Conservation (phyloP, 1,140 invertebrate genomes). For the Rhizoglyphus robini region DNA sequence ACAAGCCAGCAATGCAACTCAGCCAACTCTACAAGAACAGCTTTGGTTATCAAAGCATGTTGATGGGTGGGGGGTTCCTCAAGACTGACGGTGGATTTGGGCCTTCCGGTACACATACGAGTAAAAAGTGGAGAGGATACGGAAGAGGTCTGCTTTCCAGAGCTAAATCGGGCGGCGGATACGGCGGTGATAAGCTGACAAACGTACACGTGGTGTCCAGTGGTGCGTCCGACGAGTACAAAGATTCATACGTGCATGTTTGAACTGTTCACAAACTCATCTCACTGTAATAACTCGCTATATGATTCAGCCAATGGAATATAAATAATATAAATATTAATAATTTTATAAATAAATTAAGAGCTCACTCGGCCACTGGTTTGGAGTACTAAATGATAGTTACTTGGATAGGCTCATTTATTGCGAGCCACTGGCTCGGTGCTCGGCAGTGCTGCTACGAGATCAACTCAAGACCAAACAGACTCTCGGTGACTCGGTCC, state of each 20-base stretch:
- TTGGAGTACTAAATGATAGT: not conserved
- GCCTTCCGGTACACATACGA: conserved; percentile 2
- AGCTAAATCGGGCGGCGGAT: not conserved
- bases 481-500: too few relatives aligned
- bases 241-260: conserved; percentile 13
- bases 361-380: not conserved
- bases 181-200: not conserved
- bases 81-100: not conserved
- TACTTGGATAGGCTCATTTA: not conserved
- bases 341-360: conserved; percentile 9
- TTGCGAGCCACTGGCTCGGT: not conserved
- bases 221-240: conserved; percentile 10
- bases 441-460: too few relatives aligned
- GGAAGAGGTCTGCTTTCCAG: not conserved
- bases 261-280: too few relatives aligned
- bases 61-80: conserved; percentile 10
- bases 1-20: not conserved
- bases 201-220: conserved; percentile 8
- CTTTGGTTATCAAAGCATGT: not conserved
- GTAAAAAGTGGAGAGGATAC: conserved; percentile 10
- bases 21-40: conserved; percentile 7
- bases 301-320: not conserved
- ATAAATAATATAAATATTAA: not conserved
- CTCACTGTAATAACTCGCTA: too few relatives aligned
- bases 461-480: too few relatives aligned